Evolutionary conservation across 92 coral and sea anemone species (phyloP).

Genomic region (Siderastrea siderea): DNA sequence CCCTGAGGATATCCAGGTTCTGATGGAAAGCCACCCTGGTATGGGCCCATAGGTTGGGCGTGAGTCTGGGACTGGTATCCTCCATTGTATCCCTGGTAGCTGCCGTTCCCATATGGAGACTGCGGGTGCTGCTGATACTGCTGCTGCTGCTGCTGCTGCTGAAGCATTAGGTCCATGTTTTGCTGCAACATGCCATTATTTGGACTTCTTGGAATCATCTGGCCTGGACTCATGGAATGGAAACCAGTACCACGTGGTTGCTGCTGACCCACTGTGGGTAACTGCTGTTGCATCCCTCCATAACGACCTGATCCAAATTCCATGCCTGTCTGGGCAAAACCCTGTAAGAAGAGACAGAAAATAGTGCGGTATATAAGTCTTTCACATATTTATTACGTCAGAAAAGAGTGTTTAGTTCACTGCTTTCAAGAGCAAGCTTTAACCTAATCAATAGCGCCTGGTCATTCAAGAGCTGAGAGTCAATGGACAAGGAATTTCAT

Average conservation of each 20-base stretch:
- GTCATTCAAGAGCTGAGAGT: too few relatives aligned
- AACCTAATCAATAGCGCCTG: too few relatives aligned
- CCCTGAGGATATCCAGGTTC: constrained; percentile 29
- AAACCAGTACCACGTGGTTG: constrained; percentile 43
- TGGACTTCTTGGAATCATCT: constrained; percentile 72
- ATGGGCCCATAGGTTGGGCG: constrained; percentile 52
- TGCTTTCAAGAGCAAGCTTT: too few relatives aligned
- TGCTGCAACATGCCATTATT: constrained; percentile 74
- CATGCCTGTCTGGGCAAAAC: constrained; percentile 31
- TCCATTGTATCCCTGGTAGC: constrained; percentile 66
- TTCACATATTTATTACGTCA: too few relatives aligned
- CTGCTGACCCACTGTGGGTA: constrained; percentile 29
- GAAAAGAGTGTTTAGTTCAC: too few relatives aligned
- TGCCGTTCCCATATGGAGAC: constrained; percentile 48
- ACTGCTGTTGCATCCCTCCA: constrained; percentile 46
- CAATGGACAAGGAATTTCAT: too few relatives aligned
- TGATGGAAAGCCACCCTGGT: constrained; percentile 52
- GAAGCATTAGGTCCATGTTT: constrained; percentile 66
- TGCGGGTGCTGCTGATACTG: constrained; percentile 47
- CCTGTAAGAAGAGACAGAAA: constrained; percentile 9
- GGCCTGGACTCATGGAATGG: constrained; percentile 65
- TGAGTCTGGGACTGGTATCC: constrained; percentile 57
- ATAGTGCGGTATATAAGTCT: too few relatives aligned
- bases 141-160: constrained; percentile 60
- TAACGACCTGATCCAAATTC: constrained; percentile 24